These are phyloP conservation scores for Hyperopisus bebe DNA, from an alignment of 2,113 vertebrate species.

Conservation along the genomic window DNA sequence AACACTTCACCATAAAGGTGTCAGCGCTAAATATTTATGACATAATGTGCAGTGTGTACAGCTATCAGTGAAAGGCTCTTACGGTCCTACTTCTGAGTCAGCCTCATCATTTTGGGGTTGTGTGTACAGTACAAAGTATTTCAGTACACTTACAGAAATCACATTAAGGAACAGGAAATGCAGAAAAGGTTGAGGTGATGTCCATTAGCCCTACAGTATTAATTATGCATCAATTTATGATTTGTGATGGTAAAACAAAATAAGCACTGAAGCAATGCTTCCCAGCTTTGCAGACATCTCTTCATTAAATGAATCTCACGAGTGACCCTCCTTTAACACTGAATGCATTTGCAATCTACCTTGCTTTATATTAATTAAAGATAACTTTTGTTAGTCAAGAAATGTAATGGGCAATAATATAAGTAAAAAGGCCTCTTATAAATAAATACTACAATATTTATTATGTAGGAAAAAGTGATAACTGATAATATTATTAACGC, in stretches of 20 bases:
- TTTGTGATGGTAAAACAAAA: not conserved
- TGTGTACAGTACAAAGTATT: not conserved
- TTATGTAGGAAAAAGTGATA: not conserved
- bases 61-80: not conserved
- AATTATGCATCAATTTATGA: not conserved
- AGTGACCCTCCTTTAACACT: not conserved
- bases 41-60: not conserved
- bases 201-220: not conserved
- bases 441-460: not conserved
- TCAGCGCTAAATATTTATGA: not conserved
- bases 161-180: not conserved
- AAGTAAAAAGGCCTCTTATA: not conserved
- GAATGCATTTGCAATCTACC: not conserved
- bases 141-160: not conserved
- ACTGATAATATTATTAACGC: not conserved
- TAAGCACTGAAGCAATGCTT: not conserved
- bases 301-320: not conserved
- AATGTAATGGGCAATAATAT: not conserved
- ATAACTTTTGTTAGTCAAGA: not conserved
- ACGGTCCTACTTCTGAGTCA: not conserved
- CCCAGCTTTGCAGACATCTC: not conserved
- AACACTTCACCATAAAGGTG: not conserved
- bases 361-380: not conserved
- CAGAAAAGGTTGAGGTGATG: not conserved
- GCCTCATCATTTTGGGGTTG: not conserved